A percentile compares a stretch with the other conserved stretches of the same genome.
Conservation (phyloP, 2,888 invertebrate species). For the Eupithecia subumbrata region DNA sequence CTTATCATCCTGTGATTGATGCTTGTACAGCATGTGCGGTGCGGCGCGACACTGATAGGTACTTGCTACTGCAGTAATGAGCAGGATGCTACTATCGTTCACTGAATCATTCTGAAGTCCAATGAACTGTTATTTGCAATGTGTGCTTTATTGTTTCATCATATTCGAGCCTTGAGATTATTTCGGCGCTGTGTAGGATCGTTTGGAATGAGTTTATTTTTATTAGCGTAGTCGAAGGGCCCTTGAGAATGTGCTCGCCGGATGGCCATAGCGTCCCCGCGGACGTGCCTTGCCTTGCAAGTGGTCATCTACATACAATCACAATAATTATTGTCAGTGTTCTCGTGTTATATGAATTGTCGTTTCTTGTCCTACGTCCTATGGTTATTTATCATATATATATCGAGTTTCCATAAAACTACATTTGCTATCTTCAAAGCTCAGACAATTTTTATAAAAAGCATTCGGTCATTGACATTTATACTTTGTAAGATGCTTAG, state of each 20-base stretch:
- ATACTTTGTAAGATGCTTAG: conserved; percentile 10
- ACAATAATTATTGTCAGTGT: conserved; percentile 40
- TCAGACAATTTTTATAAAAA: neutral
- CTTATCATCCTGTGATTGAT: conserved; percentile 76
- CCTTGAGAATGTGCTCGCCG: conserved; percentile 56
- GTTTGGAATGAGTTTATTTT: conserved; percentile 46
- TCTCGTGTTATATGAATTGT: conserved; percentile 32
- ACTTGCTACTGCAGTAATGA: conserved; percentile 54
- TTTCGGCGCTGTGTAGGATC: conserved; percentile 38
- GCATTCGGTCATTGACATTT: neutral
- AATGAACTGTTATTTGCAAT: conserved; percentile 43
- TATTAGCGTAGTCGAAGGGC: conserved; percentile 55
- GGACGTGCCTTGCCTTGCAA: conserved; percentile 61
- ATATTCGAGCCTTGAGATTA: conserved; percentile 42
- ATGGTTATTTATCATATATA: neutral
- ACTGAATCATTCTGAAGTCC: conserved; percentile 46
- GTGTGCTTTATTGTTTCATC: conserved; percentile 27
- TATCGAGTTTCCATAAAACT: neutral
- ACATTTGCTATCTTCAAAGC: neutral
- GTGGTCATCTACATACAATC: conserved; percentile 44
- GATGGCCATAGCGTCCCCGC: conserved; percentile 54
- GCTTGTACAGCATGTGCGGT: conserved; percentile 67
- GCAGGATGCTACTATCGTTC: conserved; percentile 57
- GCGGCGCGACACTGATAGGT: conserved; percentile 55
- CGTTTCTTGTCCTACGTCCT: neutral